phyloP scores from a whole-genome alignment of 1,140 invertebrate genomes.

The Araneus ventricosus region DNA sequence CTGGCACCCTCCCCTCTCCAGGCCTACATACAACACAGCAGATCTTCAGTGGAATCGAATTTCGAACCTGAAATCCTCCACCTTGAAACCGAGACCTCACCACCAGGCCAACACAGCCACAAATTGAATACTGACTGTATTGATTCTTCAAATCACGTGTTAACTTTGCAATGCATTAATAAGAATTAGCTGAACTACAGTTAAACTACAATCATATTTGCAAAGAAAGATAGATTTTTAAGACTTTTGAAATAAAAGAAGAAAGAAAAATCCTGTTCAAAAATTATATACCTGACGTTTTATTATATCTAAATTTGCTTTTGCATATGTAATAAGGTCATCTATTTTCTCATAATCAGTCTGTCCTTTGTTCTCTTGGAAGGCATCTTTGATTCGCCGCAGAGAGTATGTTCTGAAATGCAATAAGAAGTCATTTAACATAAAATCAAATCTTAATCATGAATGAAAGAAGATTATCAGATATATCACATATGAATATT shows the following conservation, averaged over 20 bases:
- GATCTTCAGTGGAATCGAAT: no score
- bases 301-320: conserved; percentile 79
- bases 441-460: not conserved
- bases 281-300: conserved; percentile 79
- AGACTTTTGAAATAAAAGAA: not conserved
- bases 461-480: not conserved
- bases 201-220: no score
- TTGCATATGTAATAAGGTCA: conserved; percentile 78
- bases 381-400: conserved; percentile 79
- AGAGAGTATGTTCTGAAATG: conserved; percentile 79
- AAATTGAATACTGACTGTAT: no score
- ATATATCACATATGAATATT: not conserved
- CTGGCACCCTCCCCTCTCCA: no score
- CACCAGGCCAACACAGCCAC: no score
- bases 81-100: no score
- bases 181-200: no score
- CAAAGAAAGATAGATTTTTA: no score
- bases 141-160: no score
- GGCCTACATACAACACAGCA: no score
- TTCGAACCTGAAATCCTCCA: no score
- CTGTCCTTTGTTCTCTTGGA: conserved; percentile 78
- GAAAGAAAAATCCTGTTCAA: not conserved
- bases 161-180: no score
- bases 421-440: not conserved
- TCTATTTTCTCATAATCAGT: conserved; percentile 77